These are phyloP conservation scores for Mimumesa dahlbomi DNA, from an alignment of 2,888 invertebrate species.

Conservation along the genomic window DNA sequence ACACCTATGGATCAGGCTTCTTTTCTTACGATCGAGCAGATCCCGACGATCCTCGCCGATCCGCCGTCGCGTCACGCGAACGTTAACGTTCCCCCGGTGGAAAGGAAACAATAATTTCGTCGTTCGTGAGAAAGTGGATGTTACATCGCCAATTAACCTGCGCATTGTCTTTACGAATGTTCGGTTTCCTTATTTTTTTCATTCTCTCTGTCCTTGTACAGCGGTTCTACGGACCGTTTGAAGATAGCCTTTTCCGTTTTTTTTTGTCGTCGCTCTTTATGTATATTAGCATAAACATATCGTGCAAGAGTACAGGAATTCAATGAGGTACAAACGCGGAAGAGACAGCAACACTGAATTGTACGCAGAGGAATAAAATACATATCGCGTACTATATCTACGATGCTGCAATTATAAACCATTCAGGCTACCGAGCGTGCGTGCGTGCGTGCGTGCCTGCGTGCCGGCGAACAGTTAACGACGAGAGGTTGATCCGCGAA, in stretches of 20 bases:
- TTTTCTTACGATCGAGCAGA: constrained; percentile 39
- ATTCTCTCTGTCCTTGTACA: too few species aligned
- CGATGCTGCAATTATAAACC: constrained; percentile 75
- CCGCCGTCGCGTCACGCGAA: constrained; percentile 13
- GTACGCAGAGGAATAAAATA: constrained; percentile 13
- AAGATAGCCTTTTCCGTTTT: too few species aligned
- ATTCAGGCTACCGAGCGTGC: constrained; percentile 67
- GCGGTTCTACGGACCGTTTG: too few species aligned
- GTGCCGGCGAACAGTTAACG: constrained; percentile 71
- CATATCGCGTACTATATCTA: constrained; percentile 71
- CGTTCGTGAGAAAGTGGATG: too few species aligned
- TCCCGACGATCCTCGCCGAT: constrained; percentile 9
- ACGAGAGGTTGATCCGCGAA: constrained; percentile 58
- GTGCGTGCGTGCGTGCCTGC: constrained; percentile 63
- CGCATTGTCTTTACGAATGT: too few species aligned
- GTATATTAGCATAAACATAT: too few species aligned
- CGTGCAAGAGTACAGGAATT: too few species aligned
- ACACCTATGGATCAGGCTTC: constrained; percentile 33
- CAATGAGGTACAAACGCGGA: background rate
- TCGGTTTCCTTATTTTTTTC: too few species aligned
- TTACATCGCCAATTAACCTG: too few species aligned
- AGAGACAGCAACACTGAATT: background rate
- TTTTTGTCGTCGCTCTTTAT: too few species aligned
- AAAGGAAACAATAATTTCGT: background rate
- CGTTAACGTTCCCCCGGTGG: background rate